Conservation (phyloP, 2,113 vertebrate species). For the Mohoua ochrocephala region DNA sequence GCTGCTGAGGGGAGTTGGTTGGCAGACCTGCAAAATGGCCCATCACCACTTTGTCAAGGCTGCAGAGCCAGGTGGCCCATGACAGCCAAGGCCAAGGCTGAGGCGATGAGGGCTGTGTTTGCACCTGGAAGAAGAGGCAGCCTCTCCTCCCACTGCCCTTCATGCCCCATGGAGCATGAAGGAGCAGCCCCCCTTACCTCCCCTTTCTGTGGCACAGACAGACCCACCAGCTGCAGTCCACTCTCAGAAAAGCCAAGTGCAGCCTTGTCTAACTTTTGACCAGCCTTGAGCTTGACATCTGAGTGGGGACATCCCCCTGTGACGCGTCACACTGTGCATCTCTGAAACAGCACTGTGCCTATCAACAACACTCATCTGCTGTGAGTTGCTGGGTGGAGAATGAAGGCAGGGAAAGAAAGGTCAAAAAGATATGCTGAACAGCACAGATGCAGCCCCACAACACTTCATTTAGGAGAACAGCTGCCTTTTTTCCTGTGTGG, state of each 20-base stretch:
- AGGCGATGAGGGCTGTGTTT: rapidly evolving
- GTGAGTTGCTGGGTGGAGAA: neutral
- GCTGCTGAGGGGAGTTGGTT: neutral
- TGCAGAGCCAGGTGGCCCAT: neutral
- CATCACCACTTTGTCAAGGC: neutral
- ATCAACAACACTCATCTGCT: neutral
- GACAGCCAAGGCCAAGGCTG: neutral
- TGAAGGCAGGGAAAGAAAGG: neutral
- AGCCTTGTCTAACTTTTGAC: neutral
- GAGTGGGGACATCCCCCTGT: neutral
- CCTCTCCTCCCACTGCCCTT: rapidly evolving
- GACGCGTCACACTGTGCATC: neutral
- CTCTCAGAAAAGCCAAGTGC: neutral
- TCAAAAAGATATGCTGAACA: neutral
- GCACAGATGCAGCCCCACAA: neutral
- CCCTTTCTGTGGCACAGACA: neutral
- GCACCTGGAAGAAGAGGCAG: neutral
- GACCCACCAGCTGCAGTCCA: neutral
- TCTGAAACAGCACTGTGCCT: neutral
- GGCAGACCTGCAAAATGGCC: neutral
- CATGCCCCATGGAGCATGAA: neutral
- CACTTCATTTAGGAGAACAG: neutral
- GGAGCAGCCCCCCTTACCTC: neutral
- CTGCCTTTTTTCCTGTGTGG: neutral
- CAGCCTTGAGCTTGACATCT: neutral